These are phyloP conservation scores for Nanger granti DNA, from an alignment of 2,113 vertebrate genomes.

Conservation along the genomic window DNA sequence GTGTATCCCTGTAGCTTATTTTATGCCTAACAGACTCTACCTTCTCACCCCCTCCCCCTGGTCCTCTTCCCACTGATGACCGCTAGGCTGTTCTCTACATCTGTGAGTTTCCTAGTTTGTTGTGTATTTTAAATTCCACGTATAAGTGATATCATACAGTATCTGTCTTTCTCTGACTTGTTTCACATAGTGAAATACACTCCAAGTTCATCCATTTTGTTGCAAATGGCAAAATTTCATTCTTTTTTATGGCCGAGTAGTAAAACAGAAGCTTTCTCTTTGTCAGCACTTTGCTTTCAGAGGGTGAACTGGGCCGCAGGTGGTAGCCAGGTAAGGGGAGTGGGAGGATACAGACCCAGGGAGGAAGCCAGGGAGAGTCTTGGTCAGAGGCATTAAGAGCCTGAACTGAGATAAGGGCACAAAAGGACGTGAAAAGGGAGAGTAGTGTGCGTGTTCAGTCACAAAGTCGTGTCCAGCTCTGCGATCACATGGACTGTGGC, in stretches of 20 bases:
- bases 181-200: not conserved
- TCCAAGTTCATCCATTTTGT: not conserved
- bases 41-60: too few species aligned
- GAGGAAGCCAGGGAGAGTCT: not conserved
- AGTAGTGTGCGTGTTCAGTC: rapidly evolving
- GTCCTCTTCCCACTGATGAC: not conserved
- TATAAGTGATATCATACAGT: not conserved
- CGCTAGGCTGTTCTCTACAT: not conserved
- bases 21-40: not conserved
- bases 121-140: not conserved
- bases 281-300: not conserved
- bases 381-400: not conserved
- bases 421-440: not conserved
- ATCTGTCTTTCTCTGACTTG: not conserved
- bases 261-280: not conserved
- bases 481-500: not conserved
- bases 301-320: not conserved
- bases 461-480: not conserved
- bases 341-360: not conserved
- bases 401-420: not conserved
- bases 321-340: not conserved
- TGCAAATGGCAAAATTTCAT: not conserved
- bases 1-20: not conserved
- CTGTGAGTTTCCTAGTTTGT: not conserved
- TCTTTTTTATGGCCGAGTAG: not conserved